Evolutionary conservation across 2,113 vertebrate species (phyloP), one percentile per base, ranked within the genome.

Genomic region (Phyllopteryx taeniolatus): DNA sequence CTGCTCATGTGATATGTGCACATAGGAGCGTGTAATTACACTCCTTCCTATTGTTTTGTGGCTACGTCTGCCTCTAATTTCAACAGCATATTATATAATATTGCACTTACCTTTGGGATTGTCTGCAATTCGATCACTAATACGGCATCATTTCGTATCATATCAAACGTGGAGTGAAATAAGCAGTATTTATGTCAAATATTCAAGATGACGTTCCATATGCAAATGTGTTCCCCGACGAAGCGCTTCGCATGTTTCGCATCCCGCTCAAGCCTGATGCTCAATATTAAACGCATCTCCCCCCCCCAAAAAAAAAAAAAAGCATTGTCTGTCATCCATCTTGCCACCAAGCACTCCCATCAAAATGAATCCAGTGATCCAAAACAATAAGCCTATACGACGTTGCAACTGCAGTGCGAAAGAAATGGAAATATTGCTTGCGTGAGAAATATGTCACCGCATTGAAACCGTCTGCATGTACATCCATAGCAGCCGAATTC

Each of bases 1-100:
- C 0, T 43, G 61, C 8, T 22, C 51, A 56, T 84, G 75, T 77
- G 76, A 80, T 80, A 76, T 64, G 22, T 65, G 31, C 83, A 77
- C 68, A 71, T 59, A 72, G 76, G 71, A 57, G 61, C 54, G 42
- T 74, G 60, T 62, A 68, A 77, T 74, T 42, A 35, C 73, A 57
- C 63, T 46, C 22, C 70, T 73, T 39, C 46, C 70, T 31, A 20
- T 59, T 60, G 2, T 33, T 14, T 61, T 60, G 12, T 35, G 13
- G 15, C 4, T 20, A 15, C n/a, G n/a, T 27, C 33, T 62, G 33
- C 7, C 63, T 46, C 13, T 13, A 46, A 47, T 46, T 46, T 46
- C 1, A 47, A 15, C 31, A 15, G 12, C 63, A 14, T 11, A 27
- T 12, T 15, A 46, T 46, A 3, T 5, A 14, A 22, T 65, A 42